Conservation (phyloP, 35 echinoderm and acorn worm species). For the Lytechinus pictus region DNA sequence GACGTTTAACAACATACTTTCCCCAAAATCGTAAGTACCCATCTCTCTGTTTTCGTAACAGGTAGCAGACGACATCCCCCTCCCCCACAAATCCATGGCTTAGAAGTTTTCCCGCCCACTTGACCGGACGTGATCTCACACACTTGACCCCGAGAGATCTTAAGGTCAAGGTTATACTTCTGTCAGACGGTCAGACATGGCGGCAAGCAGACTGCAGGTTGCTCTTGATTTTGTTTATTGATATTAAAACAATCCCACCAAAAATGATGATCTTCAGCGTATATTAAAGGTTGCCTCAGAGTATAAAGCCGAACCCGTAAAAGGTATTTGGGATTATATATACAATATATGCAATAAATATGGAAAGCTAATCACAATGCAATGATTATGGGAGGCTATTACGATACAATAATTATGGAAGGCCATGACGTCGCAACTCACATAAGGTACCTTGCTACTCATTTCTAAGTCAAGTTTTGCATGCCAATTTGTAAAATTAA, state of each 20-base stretch:
- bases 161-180: background rate
- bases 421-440: too few species aligned
- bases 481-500: too few species aligned
- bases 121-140: slow-evolving; percentile 46
- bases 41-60: too few species aligned
- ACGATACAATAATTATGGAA: too few species aligned
- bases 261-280: background rate
- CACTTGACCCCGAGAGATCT: slow-evolving; percentile 12
- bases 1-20: too few species aligned
- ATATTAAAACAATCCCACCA: background rate
- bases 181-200: slow-evolving; percentile 35
- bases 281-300: background rate
- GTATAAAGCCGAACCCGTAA: background rate
- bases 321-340: too few species aligned
- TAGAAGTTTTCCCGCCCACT: slow-evolving; percentile 34
- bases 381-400: too few species aligned
- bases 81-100: background rate
- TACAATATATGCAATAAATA: too few species aligned
- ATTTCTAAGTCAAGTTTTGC: too few species aligned
- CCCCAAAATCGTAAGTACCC: too few species aligned
- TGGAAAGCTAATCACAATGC: too few species aligned
- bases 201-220: slow-evolving; percentile 13
- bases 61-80: background rate
- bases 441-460: too few species aligned
- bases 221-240: slow-evolving; percentile 31